Percentiles rank a stretch among this genome's conserved stretches.
Evolutionary conservation across 2,113 vertebrate species (phyloP).

Genomic region (Lynx canadensis): DNA sequence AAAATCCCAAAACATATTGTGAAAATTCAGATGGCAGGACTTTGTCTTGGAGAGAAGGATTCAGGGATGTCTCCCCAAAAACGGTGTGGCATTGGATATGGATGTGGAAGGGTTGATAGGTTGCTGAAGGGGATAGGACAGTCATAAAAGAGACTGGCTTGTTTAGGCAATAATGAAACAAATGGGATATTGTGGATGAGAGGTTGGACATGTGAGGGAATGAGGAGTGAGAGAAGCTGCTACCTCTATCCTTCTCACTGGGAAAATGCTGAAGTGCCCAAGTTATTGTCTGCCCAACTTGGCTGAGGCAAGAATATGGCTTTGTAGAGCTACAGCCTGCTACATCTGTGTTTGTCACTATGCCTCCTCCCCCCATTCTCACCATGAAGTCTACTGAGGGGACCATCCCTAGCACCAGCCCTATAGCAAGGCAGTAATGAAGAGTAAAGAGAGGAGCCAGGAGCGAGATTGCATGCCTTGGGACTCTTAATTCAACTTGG

Average conservation of each 20-base stretch:
- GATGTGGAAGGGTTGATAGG: neutral
- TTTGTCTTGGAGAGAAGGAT: neutral
- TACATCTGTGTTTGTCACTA: neutral
- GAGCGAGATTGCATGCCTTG: neutral
- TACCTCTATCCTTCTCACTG: neutral
- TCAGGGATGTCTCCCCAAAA: neutral
- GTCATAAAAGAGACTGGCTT: neutral
- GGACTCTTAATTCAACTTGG: constrained; percentile 10
- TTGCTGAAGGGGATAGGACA: neutral
- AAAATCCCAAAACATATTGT: neutral
- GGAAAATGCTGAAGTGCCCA: neutral
- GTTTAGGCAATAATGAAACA: neutral
- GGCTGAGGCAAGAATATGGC: neutral
- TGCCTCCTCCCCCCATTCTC: neutral
- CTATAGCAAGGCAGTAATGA: neutral
- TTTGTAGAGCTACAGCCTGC: neutral
- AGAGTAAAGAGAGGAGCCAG: neutral
- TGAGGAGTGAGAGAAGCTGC: neutral
- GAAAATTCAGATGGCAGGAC: constrained; percentile 7
- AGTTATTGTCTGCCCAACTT: neutral
- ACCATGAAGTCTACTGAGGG: neutral
- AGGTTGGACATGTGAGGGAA: neutral
- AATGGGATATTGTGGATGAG: neutral
- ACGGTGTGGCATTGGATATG: neutral
- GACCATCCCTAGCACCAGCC: neutral